These are phyloP conservation scores for Scolopax rusticola DNA, from an alignment of 2,797 vertebrate genomes.

Conservation along the genomic window DNA sequence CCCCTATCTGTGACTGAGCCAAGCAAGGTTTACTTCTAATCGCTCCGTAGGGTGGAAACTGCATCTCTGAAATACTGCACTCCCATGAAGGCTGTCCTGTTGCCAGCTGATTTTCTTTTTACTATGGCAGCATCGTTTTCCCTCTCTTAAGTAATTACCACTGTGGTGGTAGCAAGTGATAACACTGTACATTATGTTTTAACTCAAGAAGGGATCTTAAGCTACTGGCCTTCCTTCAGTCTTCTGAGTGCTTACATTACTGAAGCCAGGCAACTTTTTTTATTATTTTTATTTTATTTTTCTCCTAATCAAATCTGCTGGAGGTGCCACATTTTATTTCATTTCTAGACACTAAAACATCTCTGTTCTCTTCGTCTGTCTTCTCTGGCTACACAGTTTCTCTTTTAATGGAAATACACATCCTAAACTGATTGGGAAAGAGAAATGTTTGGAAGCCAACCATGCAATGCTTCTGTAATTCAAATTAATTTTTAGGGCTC, in stretches of 20 bases:
- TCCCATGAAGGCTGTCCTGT: background rate
- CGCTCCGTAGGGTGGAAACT: background rate
- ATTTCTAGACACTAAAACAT: background rate
- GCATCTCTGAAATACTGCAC: background rate
- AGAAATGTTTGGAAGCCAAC: background rate
- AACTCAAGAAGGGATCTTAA: background rate
- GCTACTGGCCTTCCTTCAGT: background rate
- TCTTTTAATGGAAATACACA: constrained; percentile 1
- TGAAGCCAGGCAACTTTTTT: background rate
- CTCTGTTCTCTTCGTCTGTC: background rate
- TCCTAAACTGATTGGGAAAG: background rate
- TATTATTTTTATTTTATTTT: background rate
- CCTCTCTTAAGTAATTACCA: background rate
- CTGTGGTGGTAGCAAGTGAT: background rate
- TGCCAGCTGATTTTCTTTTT: background rate
- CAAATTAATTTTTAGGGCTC: constrained; percentile 30
- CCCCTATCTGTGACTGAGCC: background rate
- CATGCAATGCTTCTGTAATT: background rate
- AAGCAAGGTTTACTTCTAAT: background rate
- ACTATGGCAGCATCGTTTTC: background rate
- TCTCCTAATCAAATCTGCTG: accelerated
- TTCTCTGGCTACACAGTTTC: background rate
- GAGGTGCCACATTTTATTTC: background rate
- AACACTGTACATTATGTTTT: background rate
- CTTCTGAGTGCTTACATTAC: background rate